Base-by-base conservation (phyloP, 2,113 vertebrate genomes). In the Vulpes vulpes region DNA sequence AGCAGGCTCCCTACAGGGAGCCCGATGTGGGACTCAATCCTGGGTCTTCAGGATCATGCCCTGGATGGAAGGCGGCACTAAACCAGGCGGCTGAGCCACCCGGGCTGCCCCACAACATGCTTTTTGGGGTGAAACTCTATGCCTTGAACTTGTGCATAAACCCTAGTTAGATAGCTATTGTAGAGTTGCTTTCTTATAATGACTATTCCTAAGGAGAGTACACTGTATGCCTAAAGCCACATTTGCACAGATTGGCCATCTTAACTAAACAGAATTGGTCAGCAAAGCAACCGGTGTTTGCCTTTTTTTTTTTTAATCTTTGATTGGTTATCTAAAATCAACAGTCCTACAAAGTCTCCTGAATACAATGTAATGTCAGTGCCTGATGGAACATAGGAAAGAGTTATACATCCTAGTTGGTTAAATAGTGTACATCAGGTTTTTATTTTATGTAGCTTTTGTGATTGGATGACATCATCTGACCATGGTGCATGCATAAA, bases 391-490 rank as follows among this genome's bases (percentile, higher is more conserved):
- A 76, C 23, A 11, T 57, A 84, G 27, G 43, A 76, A 95, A 96
- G 49, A 95, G 22, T 12, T 2, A 43, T 76, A 64, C 22, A 38
- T 92, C 65, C 62, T 85, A 60, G 89, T 4, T 90, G 89, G 73
- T 80, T 83, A 94, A 92, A 51, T 60, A 81, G 32, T 71, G 84
- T 91, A 32, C 38, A 91, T 76, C 60, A 57, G n/a, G 82, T 59
- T 92, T 93, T 79, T 93, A 64, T 78, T 97, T 89, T 57, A 16
- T 51, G 27, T 59, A 71, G 64, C 35, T 95, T 96, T 94, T 84
- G 65, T 90, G 89, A 78, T 38, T 67, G 25, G 38, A 57, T 94
- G 92, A 91, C 76, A 43, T 96, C 84, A 78, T 91, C 80, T 91
- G 43, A 90, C 65, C 43, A 49, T 3, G 16, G n/a, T 43, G 9